Conservation (phyloP, 2,888 invertebrate species). For the Heterodera filipjevi region DNA sequence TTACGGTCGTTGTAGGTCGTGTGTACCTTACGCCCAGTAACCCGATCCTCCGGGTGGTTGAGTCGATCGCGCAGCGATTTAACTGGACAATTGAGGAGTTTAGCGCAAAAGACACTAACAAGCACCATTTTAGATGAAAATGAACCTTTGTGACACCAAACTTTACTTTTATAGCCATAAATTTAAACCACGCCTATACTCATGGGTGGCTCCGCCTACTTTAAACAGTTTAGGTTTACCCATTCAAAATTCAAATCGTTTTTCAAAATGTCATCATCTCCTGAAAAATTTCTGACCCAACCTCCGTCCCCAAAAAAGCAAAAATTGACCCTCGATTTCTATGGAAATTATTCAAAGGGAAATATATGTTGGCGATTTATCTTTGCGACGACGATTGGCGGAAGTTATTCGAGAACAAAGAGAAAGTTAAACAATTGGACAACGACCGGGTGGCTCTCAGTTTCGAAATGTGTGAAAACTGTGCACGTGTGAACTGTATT, state of each 20-base stretch:
- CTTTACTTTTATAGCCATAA: no score
- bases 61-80: conserved; percentile 1
- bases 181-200: no score
- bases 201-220: no score
- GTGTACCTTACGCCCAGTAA: neutral
- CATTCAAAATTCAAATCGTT: neutral
- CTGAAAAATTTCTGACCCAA: neutral
- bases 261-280: neutral
- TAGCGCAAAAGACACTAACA: neutral
- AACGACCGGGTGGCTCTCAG: neutral
- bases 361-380: neutral
- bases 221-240: neutral
- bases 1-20: conserved; percentile 6
- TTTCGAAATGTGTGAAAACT: neutral
- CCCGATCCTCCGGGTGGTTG: conserved; percentile 2
- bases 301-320: neutral
- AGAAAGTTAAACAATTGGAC: neutral
- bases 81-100: neutral
- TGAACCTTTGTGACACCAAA: no score
- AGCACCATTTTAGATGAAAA: neutral
- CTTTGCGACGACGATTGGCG: neutral
- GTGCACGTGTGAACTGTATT: neutral
- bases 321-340: neutral
- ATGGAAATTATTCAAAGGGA: neutral
- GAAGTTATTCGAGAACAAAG: neutral